Conservation (phyloP, 2,888 invertebrate species). For the Phortica magna region DNA sequence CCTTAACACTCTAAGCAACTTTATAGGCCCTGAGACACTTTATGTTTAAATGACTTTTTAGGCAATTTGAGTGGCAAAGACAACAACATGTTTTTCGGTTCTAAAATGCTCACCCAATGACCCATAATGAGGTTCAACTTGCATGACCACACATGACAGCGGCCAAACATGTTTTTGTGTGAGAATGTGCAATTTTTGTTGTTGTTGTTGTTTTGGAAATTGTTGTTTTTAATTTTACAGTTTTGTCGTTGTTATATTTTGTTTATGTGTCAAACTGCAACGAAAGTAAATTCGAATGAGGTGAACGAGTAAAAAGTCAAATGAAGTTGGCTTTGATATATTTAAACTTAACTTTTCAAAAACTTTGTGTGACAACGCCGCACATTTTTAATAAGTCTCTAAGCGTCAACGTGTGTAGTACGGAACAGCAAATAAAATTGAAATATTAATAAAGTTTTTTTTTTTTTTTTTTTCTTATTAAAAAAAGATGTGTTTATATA, state of each 20-base stretch:
- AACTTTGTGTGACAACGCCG: not conserved
- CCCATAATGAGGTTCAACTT: not conserved
- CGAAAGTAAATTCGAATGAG: slow-evolving; percentile 12
- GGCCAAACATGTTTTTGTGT: not conserved
- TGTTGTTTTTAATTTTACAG: not conserved
- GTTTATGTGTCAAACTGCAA: not conserved
- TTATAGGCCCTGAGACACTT: too few species aligned
- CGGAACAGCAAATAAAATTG: not conserved
- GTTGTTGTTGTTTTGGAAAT: not conserved
- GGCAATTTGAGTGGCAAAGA: not conserved
- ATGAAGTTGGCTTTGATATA: not conserved
- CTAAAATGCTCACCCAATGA: not conserved
- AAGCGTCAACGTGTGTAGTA: not conserved
- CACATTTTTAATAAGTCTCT: not conserved
- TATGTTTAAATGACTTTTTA: too few species aligned
- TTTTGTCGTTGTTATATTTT: not conserved
- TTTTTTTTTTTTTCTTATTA: too few species aligned
- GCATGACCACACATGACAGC: not conserved
- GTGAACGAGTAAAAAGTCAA: not conserved
- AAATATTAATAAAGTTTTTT: too few species aligned
- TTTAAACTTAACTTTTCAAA: not conserved
- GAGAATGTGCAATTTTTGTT: slow-evolving; percentile 1
- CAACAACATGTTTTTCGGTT: not conserved
- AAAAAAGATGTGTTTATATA: too few species aligned
- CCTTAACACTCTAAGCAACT: too few species aligned